Percentiles rank a stretch among this genome's conserved stretches.
These are phyloP conservation scores for Electrophaes corylata DNA, from an alignment of 2,888 invertebrate genomes.

Conservation along the genomic window DNA sequence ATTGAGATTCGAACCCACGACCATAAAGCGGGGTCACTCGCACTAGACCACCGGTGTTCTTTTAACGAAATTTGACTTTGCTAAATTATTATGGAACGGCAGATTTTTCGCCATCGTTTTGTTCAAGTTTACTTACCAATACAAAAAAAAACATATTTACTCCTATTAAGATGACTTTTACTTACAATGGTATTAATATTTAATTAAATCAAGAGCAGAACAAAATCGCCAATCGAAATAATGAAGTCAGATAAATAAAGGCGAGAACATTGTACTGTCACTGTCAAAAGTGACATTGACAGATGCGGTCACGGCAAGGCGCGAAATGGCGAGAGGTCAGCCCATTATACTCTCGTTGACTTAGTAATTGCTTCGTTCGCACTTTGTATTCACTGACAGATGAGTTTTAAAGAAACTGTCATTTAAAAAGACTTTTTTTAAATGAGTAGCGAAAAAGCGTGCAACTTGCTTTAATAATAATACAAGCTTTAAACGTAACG, in stretches of 20 bases:
- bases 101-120: too few species aligned
- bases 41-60: too few species aligned
- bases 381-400: conserved; percentile 31
- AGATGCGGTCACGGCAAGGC: conserved; percentile 28
- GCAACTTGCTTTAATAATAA: neutral
- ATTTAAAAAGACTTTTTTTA: neutral
- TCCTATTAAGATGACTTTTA: too few species aligned
- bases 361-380: conserved; percentile 29
- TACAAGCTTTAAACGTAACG: neutral
- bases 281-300: conserved; percentile 38
- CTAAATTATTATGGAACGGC: too few species aligned
- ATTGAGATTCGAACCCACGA: too few species aligned
- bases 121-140: too few species aligned
- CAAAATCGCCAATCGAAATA: conserved; percentile 15
- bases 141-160: too few species aligned
- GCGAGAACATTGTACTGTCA: conserved; percentile 32
- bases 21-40: too few species aligned
- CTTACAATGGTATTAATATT: too few species aligned
- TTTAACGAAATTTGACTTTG: too few species aligned
- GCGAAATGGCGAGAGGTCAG: conserved; percentile 26
- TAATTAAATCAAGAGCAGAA: neutral
- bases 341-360: conserved; percentile 27
- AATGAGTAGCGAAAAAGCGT: neutral
- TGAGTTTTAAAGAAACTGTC: conserved; percentile 11
- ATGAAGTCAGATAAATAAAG: conserved; percentile 23